Evolutionary conservation across 2,888 invertebrate genomes (phyloP).

Genomic region (Cephus spinipes): DNA sequence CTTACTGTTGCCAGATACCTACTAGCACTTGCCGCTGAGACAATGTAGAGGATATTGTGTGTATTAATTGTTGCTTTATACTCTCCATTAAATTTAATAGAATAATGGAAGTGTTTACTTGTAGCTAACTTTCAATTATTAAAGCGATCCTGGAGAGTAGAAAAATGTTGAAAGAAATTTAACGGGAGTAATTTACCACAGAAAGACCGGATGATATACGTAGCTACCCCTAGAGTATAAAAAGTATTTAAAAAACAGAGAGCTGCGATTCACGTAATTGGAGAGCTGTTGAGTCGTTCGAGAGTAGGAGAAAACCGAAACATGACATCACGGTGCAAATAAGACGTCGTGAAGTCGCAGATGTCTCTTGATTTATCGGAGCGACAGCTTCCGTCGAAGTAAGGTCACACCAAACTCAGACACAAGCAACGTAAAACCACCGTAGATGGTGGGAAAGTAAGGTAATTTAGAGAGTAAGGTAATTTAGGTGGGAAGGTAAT

Average conservation of each 20-base stretch:
- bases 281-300: neutral
- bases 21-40: neutral
- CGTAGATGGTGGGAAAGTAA: neutral
- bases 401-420: no score
- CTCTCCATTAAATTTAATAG: neutral
- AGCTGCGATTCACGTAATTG: no score
- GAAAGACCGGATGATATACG: neutral
- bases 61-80: neutral
- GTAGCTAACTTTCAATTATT: neutral
- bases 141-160: neutral
- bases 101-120: neutral
- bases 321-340: constrained; percentile 17
- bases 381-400: constrained; percentile 56
- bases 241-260: neutral
- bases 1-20: neutral
- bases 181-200: neutral
- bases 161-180: neutral
- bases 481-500: no score
- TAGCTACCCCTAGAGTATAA: neutral
- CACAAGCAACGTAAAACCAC: neutral
- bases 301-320: neutral
- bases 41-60: neutral
- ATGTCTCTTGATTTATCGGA: constrained; percentile 61
- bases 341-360: constrained; percentile 54
- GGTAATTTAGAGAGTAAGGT: neutral